Percentiles rank a stretch among this genome's conserved stretches.
phyloP scores from a whole-genome alignment of 2,113 vertebrate species.

The Centropristis striata region DNA sequence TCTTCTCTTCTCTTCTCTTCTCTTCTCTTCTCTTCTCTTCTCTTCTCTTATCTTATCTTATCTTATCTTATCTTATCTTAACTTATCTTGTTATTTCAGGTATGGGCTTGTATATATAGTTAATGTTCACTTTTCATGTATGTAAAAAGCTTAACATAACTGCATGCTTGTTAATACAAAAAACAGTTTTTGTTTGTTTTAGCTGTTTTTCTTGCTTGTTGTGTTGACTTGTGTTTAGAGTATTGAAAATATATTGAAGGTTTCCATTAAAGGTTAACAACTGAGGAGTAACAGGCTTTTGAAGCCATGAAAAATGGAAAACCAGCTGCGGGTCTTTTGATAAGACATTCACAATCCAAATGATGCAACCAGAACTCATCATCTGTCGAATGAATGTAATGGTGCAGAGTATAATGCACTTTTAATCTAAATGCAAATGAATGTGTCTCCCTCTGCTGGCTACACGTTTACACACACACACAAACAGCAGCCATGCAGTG shows the following conservation, averaged over 20 bases:
- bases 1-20: too few relatives aligned
- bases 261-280: slow-evolving; percentile 3
- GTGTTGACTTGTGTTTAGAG: background rate
- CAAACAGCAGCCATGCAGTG: background rate
- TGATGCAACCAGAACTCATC: slow-evolving; percentile 14
- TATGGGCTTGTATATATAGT: too few relatives aligned
- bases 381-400: background rate
- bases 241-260: background rate
- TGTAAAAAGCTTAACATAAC: background rate
- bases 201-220: background rate
- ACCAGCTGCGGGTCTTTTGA: background rate
- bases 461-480: background rate
- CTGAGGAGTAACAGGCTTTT: background rate
- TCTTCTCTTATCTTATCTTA: too few relatives aligned
- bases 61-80: too few relatives aligned
- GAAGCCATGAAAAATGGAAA: background rate
- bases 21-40: too few relatives aligned
- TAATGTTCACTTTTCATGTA: background rate
- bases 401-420: background rate
- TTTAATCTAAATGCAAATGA: slow-evolving; percentile 4
- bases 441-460: slow-evolving; percentile 75
- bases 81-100: too few relatives aligned
- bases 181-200: background rate
- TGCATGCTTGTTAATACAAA: background rate
- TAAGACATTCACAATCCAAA: background rate